Evolutionary conservation across 2,113 vertebrate genomes (phyloP).

Genomic region (Quiscalus mexicanus): DNA sequence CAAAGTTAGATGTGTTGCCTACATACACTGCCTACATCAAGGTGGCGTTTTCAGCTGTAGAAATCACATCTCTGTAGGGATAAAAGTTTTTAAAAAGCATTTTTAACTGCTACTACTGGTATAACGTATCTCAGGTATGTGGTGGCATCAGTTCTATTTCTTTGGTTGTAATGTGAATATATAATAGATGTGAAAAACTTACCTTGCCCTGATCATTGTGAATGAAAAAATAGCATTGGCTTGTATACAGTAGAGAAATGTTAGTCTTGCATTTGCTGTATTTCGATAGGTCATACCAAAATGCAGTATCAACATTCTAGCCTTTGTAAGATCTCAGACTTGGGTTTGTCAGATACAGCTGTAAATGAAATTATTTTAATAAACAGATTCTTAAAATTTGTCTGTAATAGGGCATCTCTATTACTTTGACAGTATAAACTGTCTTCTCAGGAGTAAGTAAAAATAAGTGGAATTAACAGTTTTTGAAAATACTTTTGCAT

Average conservation of each 20-base stretch:
- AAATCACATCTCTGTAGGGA: neutral
- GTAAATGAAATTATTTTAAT: conserved; percentile 44
- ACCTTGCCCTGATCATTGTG: neutral
- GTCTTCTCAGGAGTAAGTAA: conserved; percentile 18
- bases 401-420: neutral
- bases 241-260: neutral
- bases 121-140: conserved; percentile 52
- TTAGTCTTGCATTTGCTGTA: neutral
- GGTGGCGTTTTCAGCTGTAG: neutral
- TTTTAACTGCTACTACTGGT: conserved; percentile 15
- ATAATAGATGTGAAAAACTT: neutral
- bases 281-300: neutral
- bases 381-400: neutral
- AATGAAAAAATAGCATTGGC: neutral
- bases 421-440: neutral
- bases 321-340: neutral
- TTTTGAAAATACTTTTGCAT: conserved; percentile 15
- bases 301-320: neutral
- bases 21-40: neutral
- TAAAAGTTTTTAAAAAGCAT: neutral
- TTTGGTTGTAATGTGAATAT: conserved; percentile 47
- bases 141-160: neutral
- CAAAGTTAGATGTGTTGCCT: neutral
- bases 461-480: neutral
- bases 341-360: neutral